Percentiles rank a stretch among this genome's conserved stretches.
These are phyloP conservation scores for Temnothorax rugatulus DNA, from an alignment of 2,888 invertebrate genomes.

Conservation along the genomic window DNA sequence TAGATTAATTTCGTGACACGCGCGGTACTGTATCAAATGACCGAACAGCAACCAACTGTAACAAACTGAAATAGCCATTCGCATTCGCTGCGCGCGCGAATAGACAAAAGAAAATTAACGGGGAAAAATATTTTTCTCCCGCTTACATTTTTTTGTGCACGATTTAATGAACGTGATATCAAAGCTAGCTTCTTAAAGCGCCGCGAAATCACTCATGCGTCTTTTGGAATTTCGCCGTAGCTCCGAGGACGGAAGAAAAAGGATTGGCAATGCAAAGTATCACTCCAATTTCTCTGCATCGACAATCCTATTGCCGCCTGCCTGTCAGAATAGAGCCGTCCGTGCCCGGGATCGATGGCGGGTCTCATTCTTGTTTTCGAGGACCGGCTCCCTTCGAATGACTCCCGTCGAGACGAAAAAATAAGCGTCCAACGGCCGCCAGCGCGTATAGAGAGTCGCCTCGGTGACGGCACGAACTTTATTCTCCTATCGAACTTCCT, in stretches of 20 bases:
- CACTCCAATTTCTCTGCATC: conserved; percentile 47
- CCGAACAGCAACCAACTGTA: not conserved
- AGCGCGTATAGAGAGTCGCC: conserved; percentile 22
- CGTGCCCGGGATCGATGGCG: conserved; percentile 32
- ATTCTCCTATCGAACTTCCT: conserved; percentile 37
- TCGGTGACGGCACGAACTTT: conserved; percentile 40
- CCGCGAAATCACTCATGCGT: conserved; percentile 19
- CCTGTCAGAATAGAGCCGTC: conserved; percentile 16
- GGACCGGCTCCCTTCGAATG: conserved; percentile 3
- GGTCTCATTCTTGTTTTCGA: conserved; percentile 43
- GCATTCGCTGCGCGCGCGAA: conserved; percentile 36
- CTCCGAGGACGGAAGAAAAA: conserved; percentile 7
- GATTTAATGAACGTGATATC: conserved; percentile 31
- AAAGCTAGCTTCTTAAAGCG: not conserved
- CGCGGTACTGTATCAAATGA: not conserved
- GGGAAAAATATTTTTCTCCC: conserved; percentile 30
- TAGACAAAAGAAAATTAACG: not conserved
- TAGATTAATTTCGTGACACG: not conserved
- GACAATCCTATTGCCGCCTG: conserved; percentile 37
- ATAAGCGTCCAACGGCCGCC: conserved; percentile 11
- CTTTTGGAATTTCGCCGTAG: not conserved
- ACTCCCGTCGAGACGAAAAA: conserved; percentile 26
- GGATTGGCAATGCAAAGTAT: conserved; percentile 43
- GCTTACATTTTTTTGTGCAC: not conserved
- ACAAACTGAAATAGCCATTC: not conserved